These are phyloP conservation scores for Nothura maculosa DNA, from an alignment of 2,797 vertebrate species.

Conservation along the genomic window DNA sequence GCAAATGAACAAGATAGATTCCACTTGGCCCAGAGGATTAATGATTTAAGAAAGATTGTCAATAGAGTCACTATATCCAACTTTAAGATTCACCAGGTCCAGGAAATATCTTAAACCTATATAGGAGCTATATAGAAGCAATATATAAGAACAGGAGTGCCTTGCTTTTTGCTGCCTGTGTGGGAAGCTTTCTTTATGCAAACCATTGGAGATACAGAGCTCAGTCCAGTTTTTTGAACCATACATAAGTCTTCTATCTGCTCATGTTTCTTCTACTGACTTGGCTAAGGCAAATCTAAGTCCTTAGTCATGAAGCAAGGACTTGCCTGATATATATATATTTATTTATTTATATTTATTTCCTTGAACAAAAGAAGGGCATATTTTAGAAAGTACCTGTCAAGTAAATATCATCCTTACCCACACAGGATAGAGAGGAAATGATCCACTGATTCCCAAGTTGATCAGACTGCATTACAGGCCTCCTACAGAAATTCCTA, in stretches of 20 bases:
- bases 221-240: neutral
- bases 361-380: neutral
- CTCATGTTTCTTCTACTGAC: neutral
- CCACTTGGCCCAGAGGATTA: neutral
- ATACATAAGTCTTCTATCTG: neutral
- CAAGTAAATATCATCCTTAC: neutral
- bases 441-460: neutral
- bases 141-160: neutral
- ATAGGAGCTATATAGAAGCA: no score
- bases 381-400: neutral
- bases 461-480: neutral
- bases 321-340: neutral
- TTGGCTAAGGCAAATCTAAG: neutral
- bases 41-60: neutral
- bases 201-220: neutral
- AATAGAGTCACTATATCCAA: neutral
- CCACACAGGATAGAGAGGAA: neutral
- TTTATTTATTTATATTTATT: no score
- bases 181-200: fast-evolving
- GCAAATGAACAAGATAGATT: neutral
- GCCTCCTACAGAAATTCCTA: neutral
- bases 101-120: neutral
- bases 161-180: neutral
- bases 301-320: neutral
- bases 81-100: neutral